Conservation (phyloP, 2,888 invertebrate genomes). For the Athrips mouffetella region DNA sequence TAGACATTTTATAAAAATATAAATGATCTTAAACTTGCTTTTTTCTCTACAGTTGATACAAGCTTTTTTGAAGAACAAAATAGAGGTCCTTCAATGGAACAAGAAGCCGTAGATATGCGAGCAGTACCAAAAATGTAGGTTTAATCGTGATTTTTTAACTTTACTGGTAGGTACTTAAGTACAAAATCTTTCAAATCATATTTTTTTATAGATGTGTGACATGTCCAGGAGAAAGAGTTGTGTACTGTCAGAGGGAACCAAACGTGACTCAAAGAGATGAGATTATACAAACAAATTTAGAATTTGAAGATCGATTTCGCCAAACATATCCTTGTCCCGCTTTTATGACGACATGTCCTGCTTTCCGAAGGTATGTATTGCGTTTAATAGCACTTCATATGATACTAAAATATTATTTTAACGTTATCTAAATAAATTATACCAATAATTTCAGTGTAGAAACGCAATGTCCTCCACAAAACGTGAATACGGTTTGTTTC, state of each 20-base stretch:
- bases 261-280: neutral
- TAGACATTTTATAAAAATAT: no score
- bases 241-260: neutral
- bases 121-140: neutral
- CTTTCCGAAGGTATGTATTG: neutral
- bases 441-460: constrained; percentile 33
- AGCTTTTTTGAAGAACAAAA: neutral
- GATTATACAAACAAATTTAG: neutral
- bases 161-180: no score
- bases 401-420: neutral
- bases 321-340: neutral
- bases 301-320: neutral
- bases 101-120: neutral
- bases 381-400: neutral
- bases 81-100: neutral
- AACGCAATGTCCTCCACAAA: constrained; percentile 55
- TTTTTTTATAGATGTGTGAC: neutral
- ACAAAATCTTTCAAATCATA: no score
- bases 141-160: neutral
- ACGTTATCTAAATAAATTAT: neutral
- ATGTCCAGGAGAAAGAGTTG: neutral
- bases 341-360: neutral
- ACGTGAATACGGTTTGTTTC: constrained; percentile 34
- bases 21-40: no score
- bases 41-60: neutral